Evolutionary conservation across 2,113 vertebrate species (phyloP).

Genomic region (Perca schrenkii): DNA sequence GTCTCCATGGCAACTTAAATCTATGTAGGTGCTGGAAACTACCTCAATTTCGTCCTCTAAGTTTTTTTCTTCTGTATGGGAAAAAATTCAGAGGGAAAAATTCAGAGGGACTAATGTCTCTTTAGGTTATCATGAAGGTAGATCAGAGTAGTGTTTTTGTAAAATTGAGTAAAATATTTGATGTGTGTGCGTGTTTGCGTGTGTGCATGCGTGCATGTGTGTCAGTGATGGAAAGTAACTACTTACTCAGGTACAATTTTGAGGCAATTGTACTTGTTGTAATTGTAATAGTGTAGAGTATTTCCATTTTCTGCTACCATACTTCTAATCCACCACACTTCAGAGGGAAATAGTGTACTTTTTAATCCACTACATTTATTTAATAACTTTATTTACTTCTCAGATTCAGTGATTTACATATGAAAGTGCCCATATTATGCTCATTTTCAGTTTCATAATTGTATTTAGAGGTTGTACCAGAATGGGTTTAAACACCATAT

Average conservation of each 20-base stretch:
- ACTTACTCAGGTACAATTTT: neutral
- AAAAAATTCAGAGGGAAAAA: too few species aligned
- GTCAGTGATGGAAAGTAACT: neutral
- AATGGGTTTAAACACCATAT: too few species aligned
- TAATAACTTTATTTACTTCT: neutral
- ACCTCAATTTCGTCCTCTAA: conserved; percentile 63
- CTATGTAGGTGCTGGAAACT: conserved; percentile 76
- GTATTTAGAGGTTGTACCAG: too few species aligned
- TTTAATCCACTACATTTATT: neutral
- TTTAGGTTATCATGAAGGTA: conserved; percentile 3
- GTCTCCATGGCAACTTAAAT: conserved; percentile 78
- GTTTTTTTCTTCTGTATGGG: too few species aligned
- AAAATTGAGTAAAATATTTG: neutral
- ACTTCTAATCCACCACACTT: neutral
- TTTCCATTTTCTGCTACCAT: neutral
- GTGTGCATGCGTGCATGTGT: neutral
- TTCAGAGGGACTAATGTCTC: conserved; percentile 24
- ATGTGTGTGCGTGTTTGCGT: neutral
- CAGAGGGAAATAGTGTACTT: neutral
- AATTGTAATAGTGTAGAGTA: neutral
- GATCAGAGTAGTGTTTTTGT: conserved; percentile 7
- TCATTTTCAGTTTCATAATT: too few species aligned
- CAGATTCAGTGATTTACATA: neutral
- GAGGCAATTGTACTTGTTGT: neutral
- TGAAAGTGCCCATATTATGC: too few species aligned